These are phyloP conservation scores for Parochlus steinenii DNA, from an alignment of 2,888 invertebrate genomes.

Conservation along the genomic window DNA sequence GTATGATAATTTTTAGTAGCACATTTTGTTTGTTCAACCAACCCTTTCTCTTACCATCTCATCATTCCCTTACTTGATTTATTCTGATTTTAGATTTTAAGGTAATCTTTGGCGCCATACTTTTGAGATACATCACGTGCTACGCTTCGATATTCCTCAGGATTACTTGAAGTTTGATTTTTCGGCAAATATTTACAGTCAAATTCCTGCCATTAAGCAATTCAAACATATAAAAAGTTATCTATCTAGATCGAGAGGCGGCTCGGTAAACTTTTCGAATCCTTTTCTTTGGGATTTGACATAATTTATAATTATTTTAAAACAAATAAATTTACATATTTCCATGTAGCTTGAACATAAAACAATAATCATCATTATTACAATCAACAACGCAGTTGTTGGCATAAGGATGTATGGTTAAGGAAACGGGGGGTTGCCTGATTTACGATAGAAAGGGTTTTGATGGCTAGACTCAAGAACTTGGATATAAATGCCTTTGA, in stretches of 20 bases:
- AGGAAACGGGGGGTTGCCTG: neutral
- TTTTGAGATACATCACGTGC: too few species aligned
- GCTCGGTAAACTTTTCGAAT: neutral
- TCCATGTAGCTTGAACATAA: slow-evolving; percentile 2
- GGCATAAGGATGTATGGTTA: neutral
- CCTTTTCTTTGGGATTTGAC: slow-evolving; percentile 8
- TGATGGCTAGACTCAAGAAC: neutral
- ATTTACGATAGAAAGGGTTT: neutral
- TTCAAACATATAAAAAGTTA: too few species aligned
- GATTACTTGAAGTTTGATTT: too few species aligned
- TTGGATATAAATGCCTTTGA: neutral
- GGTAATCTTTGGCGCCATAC: too few species aligned
- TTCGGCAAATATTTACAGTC: too few species aligned
- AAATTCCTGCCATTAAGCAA: too few species aligned
- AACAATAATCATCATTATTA: slow-evolving; percentile 11
- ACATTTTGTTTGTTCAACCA: too few species aligned
- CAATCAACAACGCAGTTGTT: slow-evolving; percentile 11
- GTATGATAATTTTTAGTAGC: too few species aligned
- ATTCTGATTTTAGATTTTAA: too few species aligned
- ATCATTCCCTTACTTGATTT: too few species aligned
- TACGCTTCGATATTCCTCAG: too few species aligned
- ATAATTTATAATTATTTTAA: slow-evolving; percentile 11
- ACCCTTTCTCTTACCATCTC: too few species aligned
- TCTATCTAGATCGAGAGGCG: neutral
- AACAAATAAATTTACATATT: slow-evolving; percentile 12